These are phyloP conservation scores for Chaetodon trifasciatus DNA, from an alignment of 2,797 vertebrate species.

Conservation along the genomic window DNA sequence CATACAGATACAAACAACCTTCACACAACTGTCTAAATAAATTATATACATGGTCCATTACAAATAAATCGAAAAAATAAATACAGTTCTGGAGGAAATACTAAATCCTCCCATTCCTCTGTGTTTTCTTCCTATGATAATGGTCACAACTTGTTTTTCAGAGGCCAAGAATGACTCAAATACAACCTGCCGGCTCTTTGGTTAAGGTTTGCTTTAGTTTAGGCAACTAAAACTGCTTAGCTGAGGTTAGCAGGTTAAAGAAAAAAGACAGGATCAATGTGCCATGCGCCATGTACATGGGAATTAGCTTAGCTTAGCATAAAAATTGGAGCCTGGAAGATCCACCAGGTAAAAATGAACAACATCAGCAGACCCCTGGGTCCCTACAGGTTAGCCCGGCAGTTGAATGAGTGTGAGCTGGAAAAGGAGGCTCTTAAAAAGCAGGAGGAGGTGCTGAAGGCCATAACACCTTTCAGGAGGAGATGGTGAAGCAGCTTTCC, in stretches of 20 bases:
- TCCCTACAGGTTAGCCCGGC: neutral
- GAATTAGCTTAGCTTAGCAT: neutral
- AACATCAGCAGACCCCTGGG: rapidly evolving
- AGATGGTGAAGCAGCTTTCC: neutral
- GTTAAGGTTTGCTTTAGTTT: neutral
- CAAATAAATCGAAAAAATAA: neutral
- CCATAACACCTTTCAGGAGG: neutral
- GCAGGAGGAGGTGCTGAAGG: neutral
- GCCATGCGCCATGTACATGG: neutral
- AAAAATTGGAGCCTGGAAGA: neutral
- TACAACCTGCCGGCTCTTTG: neutral
- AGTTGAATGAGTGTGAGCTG: neutral
- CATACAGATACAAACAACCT: neutral
- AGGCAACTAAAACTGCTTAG: neutral
- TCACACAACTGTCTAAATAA: neutral
- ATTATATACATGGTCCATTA: neutral
- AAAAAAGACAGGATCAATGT: neutral
- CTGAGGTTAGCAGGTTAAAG: neutral
- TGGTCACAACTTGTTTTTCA: neutral
- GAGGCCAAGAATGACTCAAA: neutral
- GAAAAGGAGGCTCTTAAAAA: neutral
- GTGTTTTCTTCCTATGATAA: neutral
- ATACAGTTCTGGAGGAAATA: neutral
- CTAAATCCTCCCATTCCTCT: neutral
- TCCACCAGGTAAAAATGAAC: neutral